phyloP scores from a whole-genome alignment of 2,797 vertebrate species.

The Hipposideros larvatus region DNA sequence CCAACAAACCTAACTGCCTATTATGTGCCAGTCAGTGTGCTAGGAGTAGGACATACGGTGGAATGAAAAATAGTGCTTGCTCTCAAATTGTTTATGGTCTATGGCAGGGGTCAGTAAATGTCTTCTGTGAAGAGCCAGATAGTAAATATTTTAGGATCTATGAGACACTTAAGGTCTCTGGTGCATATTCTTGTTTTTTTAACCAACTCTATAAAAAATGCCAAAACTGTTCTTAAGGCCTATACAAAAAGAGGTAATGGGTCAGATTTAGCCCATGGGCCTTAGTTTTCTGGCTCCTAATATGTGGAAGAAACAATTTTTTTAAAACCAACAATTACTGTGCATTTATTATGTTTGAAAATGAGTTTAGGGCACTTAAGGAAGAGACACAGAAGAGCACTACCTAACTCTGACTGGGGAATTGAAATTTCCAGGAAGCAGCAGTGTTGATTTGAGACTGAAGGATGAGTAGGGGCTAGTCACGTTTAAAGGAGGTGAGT shows the following conservation, averaged over 20 bases:
- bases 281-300: constrained; percentile 19
- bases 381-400: neutral
- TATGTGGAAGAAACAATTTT: constrained; percentile 20
- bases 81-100: constrained; percentile 31
- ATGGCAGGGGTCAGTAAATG: neutral
- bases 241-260: neutral
- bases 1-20: neutral
- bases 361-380: neutral
- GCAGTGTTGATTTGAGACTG: neutral
- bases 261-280: neutral
- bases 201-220: constrained; percentile 64
- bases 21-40: neutral
- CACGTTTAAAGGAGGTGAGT: neutral
- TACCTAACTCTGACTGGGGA: neutral
- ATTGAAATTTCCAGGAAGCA: neutral
- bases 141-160: constrained; percentile 52
- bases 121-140: neutral
- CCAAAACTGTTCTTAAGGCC: neutral
- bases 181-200: neutral
- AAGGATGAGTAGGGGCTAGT: constrained; percentile 24
- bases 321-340: neutral
- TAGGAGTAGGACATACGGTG: neutral
- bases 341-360: constrained; percentile 16
- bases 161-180: neutral
- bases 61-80: constrained; percentile 14